These are phyloP conservation scores for Drepana falcataria DNA, from an alignment of 2,888 invertebrate species.

Conservation along the genomic window DNA sequence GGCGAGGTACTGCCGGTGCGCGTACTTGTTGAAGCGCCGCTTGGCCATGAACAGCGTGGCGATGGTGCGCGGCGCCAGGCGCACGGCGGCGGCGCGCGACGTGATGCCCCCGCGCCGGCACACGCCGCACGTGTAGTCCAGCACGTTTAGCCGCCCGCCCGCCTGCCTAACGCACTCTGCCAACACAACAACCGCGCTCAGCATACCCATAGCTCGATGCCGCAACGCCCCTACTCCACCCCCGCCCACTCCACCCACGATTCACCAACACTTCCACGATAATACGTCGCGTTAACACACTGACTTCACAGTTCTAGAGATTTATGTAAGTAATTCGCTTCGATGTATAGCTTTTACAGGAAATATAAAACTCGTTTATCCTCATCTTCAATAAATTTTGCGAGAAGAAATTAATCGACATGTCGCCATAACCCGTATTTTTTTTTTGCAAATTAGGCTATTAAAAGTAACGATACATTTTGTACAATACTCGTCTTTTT, in stretches of 20 bases:
- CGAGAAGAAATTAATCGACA: no score
- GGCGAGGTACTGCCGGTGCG: constrained; percentile 68
- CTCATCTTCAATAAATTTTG: no score
- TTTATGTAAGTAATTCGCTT: no score
- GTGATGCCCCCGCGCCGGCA: constrained; percentile 74
- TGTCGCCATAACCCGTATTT: no score
- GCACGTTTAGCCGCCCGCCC: constrained; percentile 56
- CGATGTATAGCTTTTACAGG: no score
- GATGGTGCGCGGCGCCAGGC: constrained; percentile 70
- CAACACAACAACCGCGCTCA: constrained; percentile 6
- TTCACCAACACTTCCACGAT: no score
- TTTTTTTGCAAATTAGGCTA: no score
- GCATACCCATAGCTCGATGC: background rate
- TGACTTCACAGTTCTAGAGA: no score
- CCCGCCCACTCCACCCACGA: constrained; percentile 9
- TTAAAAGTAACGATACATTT: no score
- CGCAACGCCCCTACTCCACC: constrained; percentile 16
- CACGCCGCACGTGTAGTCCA: constrained; percentile 74
- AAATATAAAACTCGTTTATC: no score
- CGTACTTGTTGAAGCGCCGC: constrained; percentile 76
- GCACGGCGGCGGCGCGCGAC: constrained; percentile 70
- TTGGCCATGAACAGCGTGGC: constrained; percentile 76
- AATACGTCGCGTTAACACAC: no score
- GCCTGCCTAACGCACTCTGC: constrained; percentile 73
- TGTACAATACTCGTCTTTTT: no score